Conservation (phyloP, 2,888 invertebrate genomes). For the Meghimatium bilineatum region DNA sequence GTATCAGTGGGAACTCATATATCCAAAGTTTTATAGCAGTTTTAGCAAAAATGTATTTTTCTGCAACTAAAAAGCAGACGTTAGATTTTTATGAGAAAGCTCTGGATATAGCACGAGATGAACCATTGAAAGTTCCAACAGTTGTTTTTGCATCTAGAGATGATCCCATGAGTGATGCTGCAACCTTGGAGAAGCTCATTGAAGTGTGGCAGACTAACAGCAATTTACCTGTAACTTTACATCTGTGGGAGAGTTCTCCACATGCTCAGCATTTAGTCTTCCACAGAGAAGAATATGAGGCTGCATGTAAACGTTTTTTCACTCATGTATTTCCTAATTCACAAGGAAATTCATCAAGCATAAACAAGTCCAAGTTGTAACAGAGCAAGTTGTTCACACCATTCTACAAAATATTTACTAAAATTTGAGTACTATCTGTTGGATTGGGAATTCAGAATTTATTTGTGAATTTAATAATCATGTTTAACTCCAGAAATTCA, state of each 20-base stretch:
- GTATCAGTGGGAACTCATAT: constrained; percentile 51
- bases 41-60: constrained; percentile 58
- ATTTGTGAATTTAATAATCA: no score
- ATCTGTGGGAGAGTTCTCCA: constrained; percentile 56
- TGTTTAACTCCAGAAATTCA: no score
- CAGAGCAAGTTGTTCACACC: background rate
- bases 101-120: constrained; percentile 55
- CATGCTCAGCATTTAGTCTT: constrained; percentile 52
- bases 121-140: constrained; percentile 59
- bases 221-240: constrained; percentile 50
- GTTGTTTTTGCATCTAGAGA: constrained; percentile 59
- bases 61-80: constrained; percentile 58
- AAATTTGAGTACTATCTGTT: no score
- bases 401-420: no score
- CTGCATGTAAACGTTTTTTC: constrained; percentile 16
- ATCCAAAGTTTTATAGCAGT: constrained; percentile 54
- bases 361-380: constrained; percentile 13
- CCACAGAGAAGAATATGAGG: constrained; percentile 36
- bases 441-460: no score
- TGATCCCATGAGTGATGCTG: constrained; percentile 64
- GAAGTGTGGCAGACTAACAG: constrained; percentile 53
- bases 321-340: constrained; percentile 10
- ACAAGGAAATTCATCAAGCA: background rate
- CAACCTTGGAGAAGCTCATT: constrained; percentile 53
- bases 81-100: constrained; percentile 61